Conservation (phyloP, 2,888 invertebrate species). For the Himalopsyche anomala region DNA sequence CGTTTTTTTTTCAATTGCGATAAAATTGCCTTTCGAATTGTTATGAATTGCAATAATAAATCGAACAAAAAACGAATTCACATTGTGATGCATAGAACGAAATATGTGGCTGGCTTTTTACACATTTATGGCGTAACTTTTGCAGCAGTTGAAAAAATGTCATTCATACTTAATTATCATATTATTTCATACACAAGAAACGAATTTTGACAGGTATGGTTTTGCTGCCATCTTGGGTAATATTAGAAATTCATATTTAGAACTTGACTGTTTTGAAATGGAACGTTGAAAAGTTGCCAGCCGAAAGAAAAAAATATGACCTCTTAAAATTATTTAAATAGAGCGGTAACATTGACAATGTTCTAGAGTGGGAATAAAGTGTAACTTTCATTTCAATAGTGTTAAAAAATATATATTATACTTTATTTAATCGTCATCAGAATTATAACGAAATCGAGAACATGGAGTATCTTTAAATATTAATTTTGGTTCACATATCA, state of each 20-base stretch:
- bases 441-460: no score
- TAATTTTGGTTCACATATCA: no score
- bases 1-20: conserved; percentile 3
- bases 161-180: conserved; percentile 28
- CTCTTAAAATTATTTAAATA: conserved; percentile 1
- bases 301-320: not conserved
- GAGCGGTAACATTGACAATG: no score
- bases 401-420: no score
- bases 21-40: not conserved
- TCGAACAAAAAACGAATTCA: not conserved
- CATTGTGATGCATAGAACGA: conserved; percentile 16
- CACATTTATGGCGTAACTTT: conserved; percentile 2
- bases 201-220: no score
- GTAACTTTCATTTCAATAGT: no score
- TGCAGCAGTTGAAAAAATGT: not conserved
- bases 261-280: conserved; percentile 11
- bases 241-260: conserved; percentile 16
- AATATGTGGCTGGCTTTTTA: not conserved
- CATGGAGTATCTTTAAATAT: no score
- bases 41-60: not conserved
- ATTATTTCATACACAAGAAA: conserved; percentile 2
- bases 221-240: conserved; percentile 16
- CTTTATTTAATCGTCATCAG: no score
- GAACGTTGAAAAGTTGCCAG: not conserved
- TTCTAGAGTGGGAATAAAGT: no score